Conservation (phyloP, 2,888 invertebrate species). For the Standfussiana lucernea region DNA sequence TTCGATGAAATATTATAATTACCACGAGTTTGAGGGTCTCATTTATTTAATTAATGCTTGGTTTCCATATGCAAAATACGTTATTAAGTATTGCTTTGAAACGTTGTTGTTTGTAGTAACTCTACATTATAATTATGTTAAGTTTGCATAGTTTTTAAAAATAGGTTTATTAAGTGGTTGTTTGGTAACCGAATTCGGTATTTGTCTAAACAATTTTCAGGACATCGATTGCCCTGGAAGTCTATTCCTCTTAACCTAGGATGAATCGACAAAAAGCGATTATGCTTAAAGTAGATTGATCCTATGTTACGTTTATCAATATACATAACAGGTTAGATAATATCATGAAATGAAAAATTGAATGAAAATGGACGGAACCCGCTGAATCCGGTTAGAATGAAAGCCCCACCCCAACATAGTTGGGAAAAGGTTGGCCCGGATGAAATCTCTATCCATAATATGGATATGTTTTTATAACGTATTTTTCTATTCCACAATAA, state of each 20-base stretch:
- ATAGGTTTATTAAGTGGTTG: background rate
- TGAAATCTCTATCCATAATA: background rate
- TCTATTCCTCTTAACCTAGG: background rate
- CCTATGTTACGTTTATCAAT: background rate
- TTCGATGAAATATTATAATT: background rate
- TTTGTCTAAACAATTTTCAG: background rate
- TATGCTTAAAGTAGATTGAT: background rate
- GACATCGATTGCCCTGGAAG: background rate
- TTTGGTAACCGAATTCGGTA: background rate
- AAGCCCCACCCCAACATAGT: background rate
- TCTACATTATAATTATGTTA: background rate
- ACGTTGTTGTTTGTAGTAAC: background rate
- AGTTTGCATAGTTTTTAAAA: background rate
- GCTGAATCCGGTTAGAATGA: background rate
- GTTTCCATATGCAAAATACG: background rate
- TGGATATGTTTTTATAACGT: background rate
- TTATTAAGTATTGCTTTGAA: background rate
- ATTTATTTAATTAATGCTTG: background rate
- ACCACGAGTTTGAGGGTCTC: background rate
- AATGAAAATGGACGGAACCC: too few relatives aligned
- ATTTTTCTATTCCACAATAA: background rate
- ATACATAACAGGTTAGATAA: background rate
- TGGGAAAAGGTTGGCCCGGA: background rate
- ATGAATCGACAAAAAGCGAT: background rate
- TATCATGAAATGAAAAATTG: background rate